Base-by-base conservation (phyloP, 2,113 vertebrate genomes). In the Ramphastos sulfuratus region DNA sequence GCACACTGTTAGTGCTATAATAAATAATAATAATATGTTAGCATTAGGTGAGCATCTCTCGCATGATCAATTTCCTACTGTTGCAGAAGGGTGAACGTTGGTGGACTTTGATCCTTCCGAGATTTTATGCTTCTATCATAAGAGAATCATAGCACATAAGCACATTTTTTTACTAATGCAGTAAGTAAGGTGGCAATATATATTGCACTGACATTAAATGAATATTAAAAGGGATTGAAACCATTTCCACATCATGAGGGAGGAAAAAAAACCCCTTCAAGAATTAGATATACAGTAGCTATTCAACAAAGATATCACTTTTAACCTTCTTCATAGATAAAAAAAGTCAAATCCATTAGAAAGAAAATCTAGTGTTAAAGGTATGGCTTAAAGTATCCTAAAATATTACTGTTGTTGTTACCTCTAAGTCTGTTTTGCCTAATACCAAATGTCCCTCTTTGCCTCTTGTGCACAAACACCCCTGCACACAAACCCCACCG, bases 51-150 rank as follows among this genome's bases (percentile, higher is more conserved):
- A 96, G 94, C 96, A 95, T 96, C 93, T 95, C 96, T 93, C 39
- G 3, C 85, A 82, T 78, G 94, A 97, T 96, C 97, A 96, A 97
- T 97, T 97, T 96, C 95, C 96, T 92, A 95, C 96, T 80, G 85
- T 91, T 96, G 87, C 83, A 94, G 89, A 83, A 94, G 96, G 89
- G 93, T 89, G 95, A 95, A 87, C 82, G 87, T 95, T 96, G 92
- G 95, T 96, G 97, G 96, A 96, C 96, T 97, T 97, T 96, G 95
- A 95, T 97, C 96, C 89, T 95, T 95, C 93, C 8, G 23, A 95
- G 95, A 97, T 97, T 96, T 97, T 97, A 97, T 96, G 96, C 81
- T 97, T 96, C 95, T 96, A 94, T 96, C 96, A 90, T 84, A 96
- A 95, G 93, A 96, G 94, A 97, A 97, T 96, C 95, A 95, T 84